A percentile compares a stretch with the other conserved stretches of the same genome.
phyloP scores from a whole-genome alignment of 2,888 invertebrate species.

The Venusia cambrica region DNA sequence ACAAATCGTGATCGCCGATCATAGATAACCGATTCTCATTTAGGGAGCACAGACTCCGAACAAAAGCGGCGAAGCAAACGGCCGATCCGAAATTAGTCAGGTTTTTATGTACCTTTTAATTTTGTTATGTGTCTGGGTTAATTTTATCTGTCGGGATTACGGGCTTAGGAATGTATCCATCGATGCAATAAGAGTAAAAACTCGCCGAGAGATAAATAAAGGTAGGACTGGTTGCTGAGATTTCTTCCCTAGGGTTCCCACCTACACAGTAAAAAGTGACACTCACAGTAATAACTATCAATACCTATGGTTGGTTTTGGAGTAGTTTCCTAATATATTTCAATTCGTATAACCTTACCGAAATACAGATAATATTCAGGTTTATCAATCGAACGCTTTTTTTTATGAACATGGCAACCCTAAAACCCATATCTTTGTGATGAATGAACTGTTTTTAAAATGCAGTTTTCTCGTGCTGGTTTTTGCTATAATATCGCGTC shows the following conservation, averaged over 20 bases:
- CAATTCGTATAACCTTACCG: slow-evolving; percentile 26
- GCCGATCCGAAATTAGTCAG: slow-evolving; percentile 77
- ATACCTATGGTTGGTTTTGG: slow-evolving; percentile 5
- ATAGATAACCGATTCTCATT: slow-evolving; percentile 34
- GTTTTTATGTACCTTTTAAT: slow-evolving; percentile 77
- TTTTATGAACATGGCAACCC: slow-evolving; percentile 41
- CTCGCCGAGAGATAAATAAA: slow-evolving; percentile 76
- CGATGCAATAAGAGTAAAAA: slow-evolving; percentile 75
- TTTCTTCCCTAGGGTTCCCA: slow-evolving; percentile 59
- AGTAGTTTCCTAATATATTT: slow-evolving; percentile 1
- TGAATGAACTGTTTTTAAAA: slow-evolving; percentile 68
- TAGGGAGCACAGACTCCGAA: slow-evolving; percentile 22
- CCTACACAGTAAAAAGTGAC: slow-evolving; percentile 16
- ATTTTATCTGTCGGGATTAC: slow-evolving; percentile 80
- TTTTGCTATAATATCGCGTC: slow-evolving; percentile 35
- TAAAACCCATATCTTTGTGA: slow-evolving; percentile 50
- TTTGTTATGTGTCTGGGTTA: slow-evolving; percentile 80
- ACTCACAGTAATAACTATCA: too few species aligned
- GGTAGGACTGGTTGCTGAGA: slow-evolving; percentile 70
- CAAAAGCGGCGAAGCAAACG: slow-evolving; percentile 56
- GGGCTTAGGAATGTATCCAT: slow-evolving; percentile 78
- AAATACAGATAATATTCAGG: too few species aligned
- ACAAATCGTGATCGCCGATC: slow-evolving; percentile 32
- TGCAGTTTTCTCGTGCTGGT: slow-evolving; percentile 45
- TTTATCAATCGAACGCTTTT: too few species aligned